phyloP scores from a whole-genome alignment of 1,140 invertebrate genomes.

The Mesaphorura yosii region DNA sequence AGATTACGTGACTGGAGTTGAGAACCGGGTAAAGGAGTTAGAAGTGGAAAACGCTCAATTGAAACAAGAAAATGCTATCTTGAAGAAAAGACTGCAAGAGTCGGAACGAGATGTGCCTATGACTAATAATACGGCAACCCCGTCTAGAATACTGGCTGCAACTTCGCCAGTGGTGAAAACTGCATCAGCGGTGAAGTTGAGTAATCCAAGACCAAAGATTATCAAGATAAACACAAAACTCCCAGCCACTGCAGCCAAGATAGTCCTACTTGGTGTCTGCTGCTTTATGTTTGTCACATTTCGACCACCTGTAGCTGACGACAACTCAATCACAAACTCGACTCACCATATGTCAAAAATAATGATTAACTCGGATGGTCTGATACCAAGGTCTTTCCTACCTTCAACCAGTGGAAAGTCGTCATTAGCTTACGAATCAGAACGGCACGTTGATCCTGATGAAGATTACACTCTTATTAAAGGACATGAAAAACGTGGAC shows the following conservation, averaged over 20 bases:
- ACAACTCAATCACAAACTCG: not conserved
- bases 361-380: not conserved
- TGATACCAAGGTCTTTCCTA: no score
- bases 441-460: no score
- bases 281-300: conserved; percentile 24
- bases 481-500: no score
- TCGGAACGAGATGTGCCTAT: no score
- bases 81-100: conserved; percentile 35
- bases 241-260: conserved; percentile 22
- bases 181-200: no score
- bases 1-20: conserved; percentile 70
- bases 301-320: not conserved
- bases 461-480: no score
- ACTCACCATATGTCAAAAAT: not conserved
- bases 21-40: conserved; percentile 56
- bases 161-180: no score
- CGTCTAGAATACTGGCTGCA: not conserved
- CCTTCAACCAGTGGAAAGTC: no score
- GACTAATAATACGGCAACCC: conserved; percentile 27
- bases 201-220: no score
- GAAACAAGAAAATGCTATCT: conserved; percentile 47
- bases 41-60: conserved; percentile 60
- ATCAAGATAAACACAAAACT: no score
- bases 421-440: no score
- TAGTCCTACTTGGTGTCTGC: conserved; percentile 25